Evolutionary conservation across 1,140 invertebrate species (phyloP), one percentile per base, ranked within the genome.

Genomic region (Euglossa dilemma): DNA sequence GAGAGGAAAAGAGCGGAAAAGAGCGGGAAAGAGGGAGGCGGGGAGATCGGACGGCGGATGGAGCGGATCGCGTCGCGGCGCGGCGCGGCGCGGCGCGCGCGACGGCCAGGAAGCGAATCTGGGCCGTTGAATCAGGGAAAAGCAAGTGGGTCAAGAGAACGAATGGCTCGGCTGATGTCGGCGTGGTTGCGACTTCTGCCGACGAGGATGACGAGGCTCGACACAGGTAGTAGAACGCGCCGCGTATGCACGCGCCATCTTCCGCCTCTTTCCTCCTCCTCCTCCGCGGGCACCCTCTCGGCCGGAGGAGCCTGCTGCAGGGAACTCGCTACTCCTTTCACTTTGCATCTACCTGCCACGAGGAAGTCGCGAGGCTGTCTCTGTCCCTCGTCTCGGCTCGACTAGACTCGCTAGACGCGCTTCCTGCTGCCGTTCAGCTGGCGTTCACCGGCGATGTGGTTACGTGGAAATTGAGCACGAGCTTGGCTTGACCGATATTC

Each of bases 91-190:
- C 61, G 47, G 75, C 18, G 63, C 59, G 64, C 70, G 69, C 66
- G 72, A 69, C 87, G 80, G 87, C 75, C 86, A 88, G 87, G 85
- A 91, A 91, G 87, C 85, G 81, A 92, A 93, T 92, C 92, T 93
- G 91, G 92, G 92, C 91, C 92, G 88, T 86, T 80, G 88, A 83
- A 88, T 88, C 87, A 85, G 85, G 85, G 87, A 92, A 87, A 87
- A 88, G 87, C 87, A 93, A 93, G 87, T 93, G 89, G 92, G 92
- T 93, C 92, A 93, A 88, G 86, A 90, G 91, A 91, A 91, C 87
- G 89, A 92, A 90, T 87, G 87, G 64, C 80, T 82, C 80, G 80
- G 86, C 72, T 66, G 72, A 59, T 75, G 81, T 84, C 86, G 80
- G 57, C 73, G 84, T 86, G 78, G 85, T 56, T 52, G 77, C 73